Conservation (phyloP, 2,797 vertebrate species). For the Karalla daura region DNA sequence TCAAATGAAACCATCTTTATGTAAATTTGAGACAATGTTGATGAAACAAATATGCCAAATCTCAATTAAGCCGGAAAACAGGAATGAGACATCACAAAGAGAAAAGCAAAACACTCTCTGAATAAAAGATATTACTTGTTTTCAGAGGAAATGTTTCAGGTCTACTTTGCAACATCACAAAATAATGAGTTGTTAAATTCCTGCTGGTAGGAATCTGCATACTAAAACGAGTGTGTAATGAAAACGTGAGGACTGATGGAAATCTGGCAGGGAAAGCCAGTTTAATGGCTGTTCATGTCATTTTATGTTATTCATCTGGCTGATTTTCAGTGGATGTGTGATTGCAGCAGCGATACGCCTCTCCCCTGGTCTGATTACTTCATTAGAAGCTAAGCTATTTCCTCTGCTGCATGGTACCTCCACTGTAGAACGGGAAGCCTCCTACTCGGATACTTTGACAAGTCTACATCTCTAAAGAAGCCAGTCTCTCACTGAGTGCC, state of each 20-base stretch:
- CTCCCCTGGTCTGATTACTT: conserved; percentile 62
- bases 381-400: conserved; percentile 50
- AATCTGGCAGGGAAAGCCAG: conserved; percentile 11
- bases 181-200: background rate
- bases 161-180: background rate
- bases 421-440: conserved; percentile 29
- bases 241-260: conserved; percentile 12
- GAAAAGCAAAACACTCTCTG: no score
- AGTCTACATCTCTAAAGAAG: conserved; percentile 36
- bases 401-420: conserved; percentile 29
- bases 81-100: no score
- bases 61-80: no score
- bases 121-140: no score
- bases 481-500: conserved; percentile 36
- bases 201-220: background rate
- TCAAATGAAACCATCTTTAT: background rate
- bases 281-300: conserved; percentile 31
- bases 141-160: background rate
- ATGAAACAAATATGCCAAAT: background rate
- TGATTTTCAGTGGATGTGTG: conserved; percentile 42
- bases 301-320: conserved; percentile 34
- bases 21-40: background rate
- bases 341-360: conserved; percentile 60
- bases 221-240: background rate
- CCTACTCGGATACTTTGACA: conserved; percentile 40